A percentile compares a stretch with the other conserved stretches of the same genome.
Conservation (phyloP, 2,888 invertebrate species). For the Fragum whitleyi region DNA sequence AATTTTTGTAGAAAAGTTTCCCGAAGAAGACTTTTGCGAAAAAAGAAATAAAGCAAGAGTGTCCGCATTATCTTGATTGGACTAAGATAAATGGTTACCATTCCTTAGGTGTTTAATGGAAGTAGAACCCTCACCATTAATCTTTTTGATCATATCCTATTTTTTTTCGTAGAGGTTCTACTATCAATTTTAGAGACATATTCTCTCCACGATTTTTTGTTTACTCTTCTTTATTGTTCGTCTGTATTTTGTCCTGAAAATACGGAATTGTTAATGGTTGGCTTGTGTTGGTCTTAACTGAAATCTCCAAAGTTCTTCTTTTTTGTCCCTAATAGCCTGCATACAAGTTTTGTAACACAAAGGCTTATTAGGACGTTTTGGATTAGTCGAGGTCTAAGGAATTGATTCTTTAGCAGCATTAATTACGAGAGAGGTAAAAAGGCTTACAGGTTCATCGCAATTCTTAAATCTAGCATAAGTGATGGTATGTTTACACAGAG, state of each 20-base stretch:
- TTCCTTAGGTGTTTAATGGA: background rate
- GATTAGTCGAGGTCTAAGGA: no score
- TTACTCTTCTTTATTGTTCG: background rate
- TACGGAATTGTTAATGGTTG: background rate
- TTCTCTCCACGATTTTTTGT: background rate
- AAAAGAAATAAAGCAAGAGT: background rate
- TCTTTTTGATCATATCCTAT: background rate
- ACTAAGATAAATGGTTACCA: background rate
- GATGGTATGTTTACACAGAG: no score
- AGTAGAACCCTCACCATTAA: background rate
- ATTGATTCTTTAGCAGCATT: no score
- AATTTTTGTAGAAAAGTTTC: background rate
- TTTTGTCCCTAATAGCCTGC: constrained; percentile 4
- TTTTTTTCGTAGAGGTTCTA: constrained; percentile 4
- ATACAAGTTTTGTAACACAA: background rate
- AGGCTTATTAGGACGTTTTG: constrained; percentile 9
- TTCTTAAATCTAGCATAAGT: no score
- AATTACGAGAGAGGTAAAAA: no score
- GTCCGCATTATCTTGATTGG: background rate
- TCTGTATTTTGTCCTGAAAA: background rate
- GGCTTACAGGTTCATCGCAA: no score
- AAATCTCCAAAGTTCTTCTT: background rate
- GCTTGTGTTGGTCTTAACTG: background rate
- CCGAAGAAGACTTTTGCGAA: constrained; percentile 6
- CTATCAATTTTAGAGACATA: background rate